Evolutionary conservation across 2,797 vertebrate genomes (phyloP).

Genomic region (Catostomus latipinnis): DNA sequence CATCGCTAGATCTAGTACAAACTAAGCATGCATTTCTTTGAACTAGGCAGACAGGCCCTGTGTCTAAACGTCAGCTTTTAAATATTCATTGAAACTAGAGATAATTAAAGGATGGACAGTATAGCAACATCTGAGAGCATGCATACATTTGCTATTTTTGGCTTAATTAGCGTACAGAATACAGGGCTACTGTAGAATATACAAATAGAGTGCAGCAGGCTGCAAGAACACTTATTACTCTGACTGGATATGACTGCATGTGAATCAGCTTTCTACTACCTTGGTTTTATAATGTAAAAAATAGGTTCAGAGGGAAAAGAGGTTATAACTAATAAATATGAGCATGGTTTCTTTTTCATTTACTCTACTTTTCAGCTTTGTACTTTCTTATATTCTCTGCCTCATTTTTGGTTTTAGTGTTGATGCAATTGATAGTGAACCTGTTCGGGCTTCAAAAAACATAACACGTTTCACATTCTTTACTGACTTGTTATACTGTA

Average conservation of each 20-base stretch:
- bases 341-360: slow-evolving; percentile 31
- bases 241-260: slow-evolving; percentile 17
- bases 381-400: slow-evolving; percentile 31
- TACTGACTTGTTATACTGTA: neutral
- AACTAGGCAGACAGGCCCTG: slow-evolving; percentile 4
- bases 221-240: neutral
- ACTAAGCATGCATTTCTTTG: slow-evolving; percentile 29
- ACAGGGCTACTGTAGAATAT: slow-evolving; percentile 20
- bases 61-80: slow-evolving; percentile 12
- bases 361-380: slow-evolving; percentile 33
- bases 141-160: slow-evolving; percentile 45
- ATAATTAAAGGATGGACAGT: slow-evolving; percentile 18
- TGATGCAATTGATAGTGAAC: slow-evolving; percentile 23
- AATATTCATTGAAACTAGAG: slow-evolving; percentile 25
- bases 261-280: neutral
- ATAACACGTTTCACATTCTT: slow-evolving; percentile 5
- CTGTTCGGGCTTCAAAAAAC: neutral
- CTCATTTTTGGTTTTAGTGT: slow-evolving; percentile 24
- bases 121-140: slow-evolving; percentile 23
- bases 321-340: slow-evolving; percentile 33
- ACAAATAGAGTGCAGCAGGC: neutral
- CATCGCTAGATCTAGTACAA: slow-evolving; percentile 20
- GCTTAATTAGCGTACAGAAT: slow-evolving; percentile 44
- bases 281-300: neutral
- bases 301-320: slow-evolving; percentile 27